Evolutionary conservation across 1,140 invertebrate species (phyloP), one percentile per base, ranked within the genome.

Genomic region (Spodoptera litura): DNA sequence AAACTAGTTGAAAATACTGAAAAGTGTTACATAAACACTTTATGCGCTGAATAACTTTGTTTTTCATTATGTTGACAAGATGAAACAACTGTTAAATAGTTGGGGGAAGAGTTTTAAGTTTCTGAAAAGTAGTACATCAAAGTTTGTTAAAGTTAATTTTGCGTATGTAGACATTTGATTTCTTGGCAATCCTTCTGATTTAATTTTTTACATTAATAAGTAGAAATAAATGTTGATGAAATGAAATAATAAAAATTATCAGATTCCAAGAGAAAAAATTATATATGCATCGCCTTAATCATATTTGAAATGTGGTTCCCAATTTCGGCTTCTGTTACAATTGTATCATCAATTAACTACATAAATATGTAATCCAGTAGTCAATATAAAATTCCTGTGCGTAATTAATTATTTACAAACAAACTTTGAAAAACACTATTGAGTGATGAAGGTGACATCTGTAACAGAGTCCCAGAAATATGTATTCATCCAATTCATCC

Each of bases 21-120:
- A 61, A 74, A 74, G 11, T 74, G 12, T 59, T 49, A n/a, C 12
- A 61, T 44, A 74, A 74, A 44, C 56, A 61, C 56, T 74, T 74
- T 71, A 52, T 49, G 13, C 10, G 44, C 20, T 49, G 13, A 61
- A 51, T 51, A 27, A 58, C 4, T 25, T 49, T 59, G 11, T 25
- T 59, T 74, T 74, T 31, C 27, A 51, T n/a, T 12, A 38, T 9
- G 31, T 1, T 10, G 12, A 44, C 12, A n/a, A 12, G 38, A 11
- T 74, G 27, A 51, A 9, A 35, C 3, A 13, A 27, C 13, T 49
- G 31, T 44, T 61, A 3, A 44, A 27, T 59, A 49, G 56, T 61
- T 74, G 15, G 13, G 44, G 12, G 38, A 25, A 53, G 66, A 64
- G 61, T 64, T 70, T 13, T 3, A 27, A 31, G 49, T 8, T 4